Evolutionary conservation across 2,113 vertebrate genomes (phyloP).

Genomic region (Lophochroa leadbeateri): DNA sequence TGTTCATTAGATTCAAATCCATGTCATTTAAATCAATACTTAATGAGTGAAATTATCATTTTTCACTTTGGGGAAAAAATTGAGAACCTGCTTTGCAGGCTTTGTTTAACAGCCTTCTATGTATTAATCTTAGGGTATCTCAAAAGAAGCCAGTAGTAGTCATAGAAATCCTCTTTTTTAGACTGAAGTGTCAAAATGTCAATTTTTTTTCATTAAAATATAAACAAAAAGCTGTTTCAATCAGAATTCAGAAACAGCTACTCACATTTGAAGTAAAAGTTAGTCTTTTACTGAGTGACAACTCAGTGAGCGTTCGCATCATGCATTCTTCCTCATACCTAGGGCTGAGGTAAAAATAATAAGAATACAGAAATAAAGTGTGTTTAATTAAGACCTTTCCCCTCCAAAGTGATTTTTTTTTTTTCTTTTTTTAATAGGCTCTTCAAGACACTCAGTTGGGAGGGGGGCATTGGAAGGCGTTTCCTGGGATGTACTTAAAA

Average conservation of each 20-base stretch:
- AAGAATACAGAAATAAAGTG: neutral
- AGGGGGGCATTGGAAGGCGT: neutral
- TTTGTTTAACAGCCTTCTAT: neutral
- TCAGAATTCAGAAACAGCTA: neutral
- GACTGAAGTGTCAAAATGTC: neutral
- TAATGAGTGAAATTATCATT: neutral
- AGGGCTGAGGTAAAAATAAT: neutral
- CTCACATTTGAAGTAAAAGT: neutral
- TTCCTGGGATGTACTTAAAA: neutral
- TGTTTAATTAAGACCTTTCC: neutral
- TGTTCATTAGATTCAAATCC: neutral
- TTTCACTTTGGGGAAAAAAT: neutral
- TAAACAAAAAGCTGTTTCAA: neutral
- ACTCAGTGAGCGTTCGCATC: fast-evolving
- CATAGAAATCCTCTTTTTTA: neutral
- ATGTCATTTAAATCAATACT: neutral
- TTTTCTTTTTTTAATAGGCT: neutral
- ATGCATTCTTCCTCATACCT: neutral
- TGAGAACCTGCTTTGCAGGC: neutral
- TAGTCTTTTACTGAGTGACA: fast-evolving
- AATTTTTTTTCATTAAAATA: neutral
- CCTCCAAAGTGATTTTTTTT: neutral
- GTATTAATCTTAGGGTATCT: neutral
- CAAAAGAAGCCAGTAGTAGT: neutral
- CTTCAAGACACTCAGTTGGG: fast-evolving